phyloP scores from a whole-genome alignment of 2,113 vertebrate species.

The Leucopsar rothschildi region DNA sequence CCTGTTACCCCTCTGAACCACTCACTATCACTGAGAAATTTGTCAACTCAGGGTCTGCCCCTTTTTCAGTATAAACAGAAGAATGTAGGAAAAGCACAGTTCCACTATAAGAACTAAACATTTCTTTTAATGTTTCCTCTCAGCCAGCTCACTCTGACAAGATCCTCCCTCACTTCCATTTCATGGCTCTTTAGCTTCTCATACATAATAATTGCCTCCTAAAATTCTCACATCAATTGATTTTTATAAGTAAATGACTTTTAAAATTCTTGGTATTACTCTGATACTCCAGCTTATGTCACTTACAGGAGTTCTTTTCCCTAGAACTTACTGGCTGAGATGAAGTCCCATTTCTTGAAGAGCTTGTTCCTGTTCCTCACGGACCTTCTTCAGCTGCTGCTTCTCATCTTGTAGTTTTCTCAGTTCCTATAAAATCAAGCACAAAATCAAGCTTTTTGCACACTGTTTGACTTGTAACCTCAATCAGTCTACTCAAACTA shows the following conservation, averaged over 20 bases:
- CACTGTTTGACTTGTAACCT: neutral
- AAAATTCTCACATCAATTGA: neutral
- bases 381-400: conserved; percentile 84
- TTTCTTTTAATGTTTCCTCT: neutral
- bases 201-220: neutral
- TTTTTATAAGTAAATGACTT: neutral
- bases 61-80: neutral
- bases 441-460: neutral
- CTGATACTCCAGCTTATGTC: fast-evolving
- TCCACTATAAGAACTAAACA: neutral
- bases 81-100: neutral
- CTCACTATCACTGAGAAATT: neutral
- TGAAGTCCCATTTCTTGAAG: conserved; percentile 98
- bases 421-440: conserved; percentile 78
- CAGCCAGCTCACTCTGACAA: neutral
- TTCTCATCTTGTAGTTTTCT: conserved; percentile 87
- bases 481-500: neutral
- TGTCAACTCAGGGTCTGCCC: no score
- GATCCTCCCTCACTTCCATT: neutral
- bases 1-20: neutral
- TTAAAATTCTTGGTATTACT: neutral
- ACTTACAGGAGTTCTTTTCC: neutral
- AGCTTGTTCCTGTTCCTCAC: conserved; percentile 91
- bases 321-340: conserved; percentile 90
- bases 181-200: neutral